Base-by-base conservation (phyloP, 2,113 vertebrate species). In the Myrmophylax atrothorax region DNA sequence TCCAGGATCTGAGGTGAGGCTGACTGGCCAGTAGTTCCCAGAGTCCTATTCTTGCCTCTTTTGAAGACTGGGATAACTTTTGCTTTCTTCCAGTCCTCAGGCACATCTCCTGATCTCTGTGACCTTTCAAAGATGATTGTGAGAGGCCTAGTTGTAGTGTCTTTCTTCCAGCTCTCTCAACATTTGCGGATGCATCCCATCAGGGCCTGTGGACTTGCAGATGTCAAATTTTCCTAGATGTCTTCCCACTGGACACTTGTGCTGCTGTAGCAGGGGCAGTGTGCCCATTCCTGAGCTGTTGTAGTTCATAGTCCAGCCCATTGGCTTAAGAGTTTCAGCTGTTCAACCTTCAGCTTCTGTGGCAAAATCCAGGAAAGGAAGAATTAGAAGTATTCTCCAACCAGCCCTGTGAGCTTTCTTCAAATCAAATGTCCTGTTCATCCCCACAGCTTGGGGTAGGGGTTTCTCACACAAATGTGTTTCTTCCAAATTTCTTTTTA, bases 111-210 rank as follows among this genome's bases (percentile, higher is more conserved):
- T 56, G 49, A 37, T 49, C 12, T 18, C 26, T 35, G 26, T 0
- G 0, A 28, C 26, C 42, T 63, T 84, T 62, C 31, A 63, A 13
- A 70, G 31, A 28, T 37, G 35, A 49, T 56, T 0, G 0, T 42
- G 56, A 70, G 26, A 26, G 22, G 12, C 31, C 40, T 63, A 33
- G 26, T 35, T 35, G 3, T 84, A 31, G 26, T 56, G 15, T 77
- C 83, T 77, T 14, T 77, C 83, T 77, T 14, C 26, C 49, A 56
- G 25, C 26, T 77, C 35, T 84, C 42, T 63, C 49, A 42, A 2
- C 31, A 14, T 16, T 37, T 44, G 15, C 56, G 18, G 40, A 63
- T 63, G 42, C 35, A 42, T 63, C 8, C 46, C 8, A 19, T 70
- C 31, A 42, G 26, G 29, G 35, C 35, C 17, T 49, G 3, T 37